Base-by-base conservation (phyloP, 1,140 invertebrate genomes). In the Phthorimaea operculella region DNA sequence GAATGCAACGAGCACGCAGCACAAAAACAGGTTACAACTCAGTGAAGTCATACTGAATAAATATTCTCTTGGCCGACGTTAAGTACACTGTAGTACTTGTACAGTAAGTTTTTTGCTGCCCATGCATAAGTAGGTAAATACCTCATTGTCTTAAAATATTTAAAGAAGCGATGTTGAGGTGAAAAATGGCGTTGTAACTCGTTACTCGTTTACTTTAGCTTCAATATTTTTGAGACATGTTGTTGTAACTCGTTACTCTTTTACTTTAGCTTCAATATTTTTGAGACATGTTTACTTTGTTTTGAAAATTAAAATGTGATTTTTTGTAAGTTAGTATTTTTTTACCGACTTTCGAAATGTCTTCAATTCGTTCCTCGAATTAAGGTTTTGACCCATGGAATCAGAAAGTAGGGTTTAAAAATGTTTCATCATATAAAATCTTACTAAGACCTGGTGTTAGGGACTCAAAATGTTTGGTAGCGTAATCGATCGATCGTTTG, bases 1-100 rank as follows among this genome's bases (percentile, higher is more conserved):
- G 74, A 79, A 83, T 83, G 76, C 74, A 74, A 59, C 61, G 62
- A 56, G 57, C 60, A 58, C 60, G 51, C 68, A 61, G 48, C 62
- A 63, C 64, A 60, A 64, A 74, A 76, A 76, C 77, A 71, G 72
- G 74, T 76, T 76, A 72, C 65, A 62, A 64, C 63, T 39, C 52
- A 58, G 55, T 62, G 54, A 63, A 59, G 54, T 59, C 64, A 54
- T 63, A 58, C 54, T 62, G 57, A 52, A 65, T 65, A 58, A 63
- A 64, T 58, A 63, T 71, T 66, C 62, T 63, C 55, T 68, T 64
- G 52, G 60, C 63, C 67, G 52, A 68, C 65, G 69, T 73, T 70
- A 68, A 69, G 70, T 74, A 75, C 64, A 56, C 59, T 54, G 52
- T 72, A 64, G 56, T 67, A 62, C 59, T 68, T 17, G 44, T 17